A percentile compares a stretch with the other conserved stretches of the same genome.
These are phyloP conservation scores for Gavialis gangeticus DNA, from an alignment of 2,113 vertebrate species.

Conservation along the genomic window DNA sequence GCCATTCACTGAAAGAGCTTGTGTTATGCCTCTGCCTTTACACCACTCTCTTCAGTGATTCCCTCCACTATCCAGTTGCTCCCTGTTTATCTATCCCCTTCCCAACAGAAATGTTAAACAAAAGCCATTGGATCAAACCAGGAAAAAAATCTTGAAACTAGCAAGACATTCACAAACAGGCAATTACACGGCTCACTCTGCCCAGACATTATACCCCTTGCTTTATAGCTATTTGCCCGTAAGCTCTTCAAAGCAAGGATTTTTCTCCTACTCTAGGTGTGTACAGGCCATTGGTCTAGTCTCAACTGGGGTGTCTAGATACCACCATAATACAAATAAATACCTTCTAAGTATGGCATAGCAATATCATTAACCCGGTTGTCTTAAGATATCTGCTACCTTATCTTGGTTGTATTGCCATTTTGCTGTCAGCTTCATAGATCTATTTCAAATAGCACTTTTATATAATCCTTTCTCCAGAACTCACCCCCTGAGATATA, in stretches of 20 bases:
- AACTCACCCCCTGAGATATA: accelerated
- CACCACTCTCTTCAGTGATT: not conserved
- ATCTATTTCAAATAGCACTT: not conserved
- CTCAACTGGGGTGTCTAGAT: not conserved
- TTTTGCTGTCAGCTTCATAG: not conserved
- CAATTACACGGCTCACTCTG: not conserved
- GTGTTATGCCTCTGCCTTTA: no score
- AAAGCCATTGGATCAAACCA: not conserved
- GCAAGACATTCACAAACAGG: not conserved
- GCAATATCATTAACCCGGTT: not conserved
- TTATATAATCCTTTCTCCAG: not conserved
- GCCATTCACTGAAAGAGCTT: no score
- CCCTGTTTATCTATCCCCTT: not conserved
- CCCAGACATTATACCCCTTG: not conserved
- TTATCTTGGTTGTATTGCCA: not conserved
- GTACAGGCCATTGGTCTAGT: not conserved
- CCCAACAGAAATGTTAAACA: not conserved
- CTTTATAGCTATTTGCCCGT: not conserved
- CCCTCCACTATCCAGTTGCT: accelerated
- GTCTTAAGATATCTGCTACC: not conserved
- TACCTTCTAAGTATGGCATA: not conserved
- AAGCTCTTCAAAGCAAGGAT: not conserved
- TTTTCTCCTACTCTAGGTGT: not conserved
- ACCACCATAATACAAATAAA: not conserved
- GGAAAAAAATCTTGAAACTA: not conserved